phyloP scores from a whole-genome alignment of 2,113 vertebrate species.

The Halcyon malimbica region DNA sequence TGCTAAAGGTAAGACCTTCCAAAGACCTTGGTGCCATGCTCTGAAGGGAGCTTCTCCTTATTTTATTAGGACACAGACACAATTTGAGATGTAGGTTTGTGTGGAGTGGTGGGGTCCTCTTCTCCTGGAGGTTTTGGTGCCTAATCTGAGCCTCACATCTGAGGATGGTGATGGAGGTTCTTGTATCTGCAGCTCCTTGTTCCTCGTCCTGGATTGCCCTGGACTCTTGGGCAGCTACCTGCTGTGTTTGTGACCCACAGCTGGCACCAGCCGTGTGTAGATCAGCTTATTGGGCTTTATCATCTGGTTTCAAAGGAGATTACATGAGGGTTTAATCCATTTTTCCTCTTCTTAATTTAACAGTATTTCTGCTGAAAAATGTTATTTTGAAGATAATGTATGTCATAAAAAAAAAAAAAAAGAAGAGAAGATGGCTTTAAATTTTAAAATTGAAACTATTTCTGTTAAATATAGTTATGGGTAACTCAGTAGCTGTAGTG shows the following conservation, averaged over 20 bases:
- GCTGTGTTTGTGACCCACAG: not conserved
- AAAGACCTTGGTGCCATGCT: not conserved
- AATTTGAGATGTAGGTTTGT: not conserved
- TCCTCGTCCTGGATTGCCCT: not conserved
- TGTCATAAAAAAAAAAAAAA: not conserved
- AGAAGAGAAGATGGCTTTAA: not conserved
- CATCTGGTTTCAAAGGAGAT: not conserved
- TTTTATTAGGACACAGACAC: not conserved
- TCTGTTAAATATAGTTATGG: not conserved
- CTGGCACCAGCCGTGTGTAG: fast-evolving
- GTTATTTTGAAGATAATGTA: not conserved
- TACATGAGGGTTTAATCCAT: not conserved
- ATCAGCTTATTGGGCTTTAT: not conserved
- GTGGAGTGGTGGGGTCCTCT: not conserved
- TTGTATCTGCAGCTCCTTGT: not conserved
- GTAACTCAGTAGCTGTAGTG: not conserved
- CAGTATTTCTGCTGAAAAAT: not conserved
- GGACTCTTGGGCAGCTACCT: not conserved
- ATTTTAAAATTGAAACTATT: not conserved
- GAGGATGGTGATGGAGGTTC: not conserved
- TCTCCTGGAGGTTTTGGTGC: not conserved
- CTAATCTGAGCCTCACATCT: not conserved
- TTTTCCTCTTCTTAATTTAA: not conserved
- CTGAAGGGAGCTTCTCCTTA: not conserved
- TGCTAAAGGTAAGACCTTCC: not conserved